Conservation (phyloP, 1,140 invertebrate species). For the Drosophila truncata region DNA sequence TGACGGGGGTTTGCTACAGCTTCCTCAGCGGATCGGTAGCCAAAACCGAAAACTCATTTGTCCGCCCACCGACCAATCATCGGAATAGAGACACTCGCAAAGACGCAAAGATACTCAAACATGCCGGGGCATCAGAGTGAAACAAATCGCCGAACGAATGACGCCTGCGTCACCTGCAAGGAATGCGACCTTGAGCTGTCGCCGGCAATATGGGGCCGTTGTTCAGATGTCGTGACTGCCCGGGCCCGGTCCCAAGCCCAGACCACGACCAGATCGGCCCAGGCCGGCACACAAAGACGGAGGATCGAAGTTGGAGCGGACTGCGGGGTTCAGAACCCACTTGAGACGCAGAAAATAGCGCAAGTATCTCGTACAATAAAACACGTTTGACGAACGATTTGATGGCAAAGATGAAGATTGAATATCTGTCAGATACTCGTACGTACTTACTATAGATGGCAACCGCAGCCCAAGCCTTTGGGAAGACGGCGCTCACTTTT, state of each 20-base stretch:
- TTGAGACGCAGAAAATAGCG: constrained; percentile 63
- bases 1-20: constrained; percentile 6
- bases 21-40: constrained; percentile 28
- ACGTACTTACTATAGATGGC: constrained; percentile 6
- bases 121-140: constrained; percentile 30
- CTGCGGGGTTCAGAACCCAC: constrained; percentile 32
- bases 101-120: not conserved
- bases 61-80: constrained; percentile 42
- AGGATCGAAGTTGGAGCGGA: not conserved
- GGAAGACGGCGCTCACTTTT: constrained; percentile 69
- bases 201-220: constrained; percentile 45
- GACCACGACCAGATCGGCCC: constrained; percentile 31
- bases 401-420: constrained; percentile 77
- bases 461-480: constrained; percentile 27
- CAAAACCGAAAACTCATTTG: constrained; percentile 37
- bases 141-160: constrained; percentile 60
- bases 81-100: constrained; percentile 22
- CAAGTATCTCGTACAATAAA: constrained; percentile 69
- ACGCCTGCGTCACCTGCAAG: constrained; percentile 68
- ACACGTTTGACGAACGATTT: constrained; percentile 77
- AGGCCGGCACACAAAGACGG: constrained; percentile 23
- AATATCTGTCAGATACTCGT: constrained; percentile 74
- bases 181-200: constrained; percentile 80
- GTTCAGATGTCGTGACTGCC: constrained; percentile 72
- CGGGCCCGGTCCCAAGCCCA: constrained; percentile 19